These are phyloP conservation scores for Zonotrichia leucophrys DNA, from an alignment of 2,113 vertebrate genomes.

Conservation along the genomic window DNA sequence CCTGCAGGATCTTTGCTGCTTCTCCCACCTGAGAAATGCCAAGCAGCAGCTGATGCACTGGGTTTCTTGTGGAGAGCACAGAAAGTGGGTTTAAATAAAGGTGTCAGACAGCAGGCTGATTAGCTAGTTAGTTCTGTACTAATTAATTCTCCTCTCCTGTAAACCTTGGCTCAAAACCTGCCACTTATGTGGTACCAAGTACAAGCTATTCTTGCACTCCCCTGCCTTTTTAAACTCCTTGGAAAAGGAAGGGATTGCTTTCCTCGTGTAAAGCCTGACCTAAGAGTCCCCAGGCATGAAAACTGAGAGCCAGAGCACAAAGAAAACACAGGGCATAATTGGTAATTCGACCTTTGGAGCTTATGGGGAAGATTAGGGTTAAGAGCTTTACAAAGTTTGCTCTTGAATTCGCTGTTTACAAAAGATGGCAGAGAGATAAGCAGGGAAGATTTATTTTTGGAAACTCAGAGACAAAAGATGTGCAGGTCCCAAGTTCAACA, in stretches of 20 bases:
- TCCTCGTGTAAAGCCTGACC: not conserved
- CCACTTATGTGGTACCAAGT: rapidly evolving
- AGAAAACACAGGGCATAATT: not conserved
- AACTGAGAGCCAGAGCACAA: not conserved
- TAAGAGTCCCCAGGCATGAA: not conserved
- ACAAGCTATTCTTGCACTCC: not conserved
- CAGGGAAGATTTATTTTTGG: not conserved
- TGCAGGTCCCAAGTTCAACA: not conserved
- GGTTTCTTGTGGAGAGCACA: not conserved
- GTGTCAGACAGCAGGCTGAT: not conserved
- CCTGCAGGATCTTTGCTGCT: not conserved
- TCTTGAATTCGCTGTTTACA: constrained; percentile 5
- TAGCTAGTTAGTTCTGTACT: not conserved
- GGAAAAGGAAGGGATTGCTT: not conserved
- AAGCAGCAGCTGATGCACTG: not conserved
- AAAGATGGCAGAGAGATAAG: not conserved
- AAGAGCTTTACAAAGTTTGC: constrained; percentile 13
- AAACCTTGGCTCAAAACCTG: not conserved
- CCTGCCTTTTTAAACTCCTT: not conserved
- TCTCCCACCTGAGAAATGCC: not conserved
- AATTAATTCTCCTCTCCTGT: not conserved
- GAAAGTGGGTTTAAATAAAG: not conserved
- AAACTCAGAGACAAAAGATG: not conserved
- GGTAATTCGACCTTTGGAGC: not conserved
- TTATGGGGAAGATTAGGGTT: not conserved